Evolutionary conservation across 2,113 vertebrate species (phyloP), one percentile per base, ranked within the genome.

Genomic region (Coptodon rendalli): DNA sequence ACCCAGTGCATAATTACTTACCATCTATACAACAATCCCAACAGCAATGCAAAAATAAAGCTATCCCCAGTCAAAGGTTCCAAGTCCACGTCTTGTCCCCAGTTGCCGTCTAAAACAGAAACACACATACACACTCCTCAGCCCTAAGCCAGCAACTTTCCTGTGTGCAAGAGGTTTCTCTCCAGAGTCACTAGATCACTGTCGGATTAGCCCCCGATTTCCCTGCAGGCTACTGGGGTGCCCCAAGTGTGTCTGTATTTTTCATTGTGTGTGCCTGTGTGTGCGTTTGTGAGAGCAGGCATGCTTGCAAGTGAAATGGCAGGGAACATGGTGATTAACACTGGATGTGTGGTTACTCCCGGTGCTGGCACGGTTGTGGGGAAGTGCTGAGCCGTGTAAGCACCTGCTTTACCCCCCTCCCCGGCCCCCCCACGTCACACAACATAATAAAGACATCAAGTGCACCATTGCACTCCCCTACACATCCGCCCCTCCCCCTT

Each of bases 171-270:
- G 34, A 40, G 81, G 50, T 91, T 94, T 90, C 85, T 89, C 93
- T 92, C 84, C 81, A 87, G 90, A 95, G 92, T 94, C 92, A 93
- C 92, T 95, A 94, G 93, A 95, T 95, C 95, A 95, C 91, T 95
- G 95, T 95, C 94, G 84, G 93, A 95, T 95, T 94, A 96, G 88
- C 90, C 82, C 87, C 87, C 90, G 24, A 57, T 93, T 92, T 94
- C 95, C 94, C 94, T 91, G 73, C 92, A 92, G 95, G 94, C 93
- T 82, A 68, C 82, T 83, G 87, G 85, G 93, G 91, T 90, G 85
- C 93, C 94, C 93, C 89, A 22, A 90, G 91, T 92, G 91, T 87
- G 91, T 63, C 81, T 82, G 88, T 82, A 40, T 88, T 88, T 88
- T 85, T 85, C 73, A 66, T 50, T 92, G 73, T 86, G 86, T 54